phyloP scores from a whole-genome alignment of 1,140 invertebrate genomes.

The Drosophila micromelanica region DNA sequence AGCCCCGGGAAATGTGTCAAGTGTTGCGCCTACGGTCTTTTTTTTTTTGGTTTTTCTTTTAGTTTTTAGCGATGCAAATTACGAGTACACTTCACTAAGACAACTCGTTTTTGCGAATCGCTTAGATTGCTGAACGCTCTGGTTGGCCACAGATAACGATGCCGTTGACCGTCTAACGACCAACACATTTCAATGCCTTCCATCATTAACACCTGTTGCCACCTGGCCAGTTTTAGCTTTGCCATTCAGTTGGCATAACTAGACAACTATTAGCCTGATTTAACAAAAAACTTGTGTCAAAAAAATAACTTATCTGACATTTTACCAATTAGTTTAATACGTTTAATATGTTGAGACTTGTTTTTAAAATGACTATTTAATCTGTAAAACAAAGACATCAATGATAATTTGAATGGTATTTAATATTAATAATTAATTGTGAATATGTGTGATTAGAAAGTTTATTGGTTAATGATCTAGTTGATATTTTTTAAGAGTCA shows the following conservation, averaged over 20 bases:
- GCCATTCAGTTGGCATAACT: slow-evolving; percentile 7
- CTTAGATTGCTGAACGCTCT: slow-evolving; percentile 58
- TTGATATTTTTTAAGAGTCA: no score
- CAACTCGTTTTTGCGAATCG: slow-evolving; percentile 60
- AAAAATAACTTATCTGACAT: no score
- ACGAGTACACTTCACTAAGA: slow-evolving; percentile 51
- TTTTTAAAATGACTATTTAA: no score
- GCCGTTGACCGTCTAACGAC: slow-evolving; percentile 24
- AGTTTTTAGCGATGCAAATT: slow-evolving; percentile 68
- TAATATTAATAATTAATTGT: no score
- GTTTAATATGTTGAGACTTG: no score
- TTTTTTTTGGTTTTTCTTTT: slow-evolving; percentile 24
- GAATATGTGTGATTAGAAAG: no score
- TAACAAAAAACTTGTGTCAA: no score
- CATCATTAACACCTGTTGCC: slow-evolving; percentile 70
- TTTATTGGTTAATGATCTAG: no score
- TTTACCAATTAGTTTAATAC: no score
- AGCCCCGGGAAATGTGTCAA: slow-evolving; percentile 68
- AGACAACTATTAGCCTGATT: no score
- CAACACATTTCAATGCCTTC: slow-evolving; percentile 33
- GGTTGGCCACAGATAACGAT: slow-evolving; percentile 24
- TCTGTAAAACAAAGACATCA: no score
- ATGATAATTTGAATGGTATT: no score
- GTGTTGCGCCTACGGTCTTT: slow-evolving; percentile 48
- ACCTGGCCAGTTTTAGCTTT: neutral